phyloP scores from a whole-genome alignment of 2,113 vertebrate genomes.

The Tauraco erythrolophus region DNA sequence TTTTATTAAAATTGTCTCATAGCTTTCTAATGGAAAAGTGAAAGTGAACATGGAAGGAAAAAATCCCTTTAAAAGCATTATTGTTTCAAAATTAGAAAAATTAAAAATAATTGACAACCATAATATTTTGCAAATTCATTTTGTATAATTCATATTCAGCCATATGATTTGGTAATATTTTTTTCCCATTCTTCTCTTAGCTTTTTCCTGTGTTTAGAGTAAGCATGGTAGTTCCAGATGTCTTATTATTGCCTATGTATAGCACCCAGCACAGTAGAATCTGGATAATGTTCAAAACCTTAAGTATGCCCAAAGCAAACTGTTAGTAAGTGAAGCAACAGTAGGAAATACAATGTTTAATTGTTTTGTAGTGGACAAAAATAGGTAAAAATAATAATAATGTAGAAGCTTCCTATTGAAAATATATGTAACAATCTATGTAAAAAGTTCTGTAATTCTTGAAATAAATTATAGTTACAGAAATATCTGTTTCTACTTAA shows the following conservation, averaged over 20 bases:
- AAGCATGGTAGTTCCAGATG: not conserved
- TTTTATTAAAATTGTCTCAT: not conserved
- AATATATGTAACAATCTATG: not conserved
- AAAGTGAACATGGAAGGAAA: not conserved
- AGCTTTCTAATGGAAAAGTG: not conserved
- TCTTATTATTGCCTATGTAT: not conserved
- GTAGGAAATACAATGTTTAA: not conserved
- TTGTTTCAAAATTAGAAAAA: not conserved
- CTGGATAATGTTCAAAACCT: not conserved
- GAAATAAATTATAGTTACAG: not conserved
- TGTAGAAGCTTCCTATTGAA: not conserved
- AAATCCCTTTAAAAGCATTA: not conserved
- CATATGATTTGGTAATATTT: not conserved
- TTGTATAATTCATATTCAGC: not conserved
- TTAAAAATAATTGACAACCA: not conserved
- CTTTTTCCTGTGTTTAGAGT: not conserved
- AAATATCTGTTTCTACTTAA: not conserved
- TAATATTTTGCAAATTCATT: not conserved
- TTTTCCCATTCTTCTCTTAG: not conserved
- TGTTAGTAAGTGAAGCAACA: not conserved
- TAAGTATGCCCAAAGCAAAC: not conserved
- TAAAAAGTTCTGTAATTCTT: not conserved
- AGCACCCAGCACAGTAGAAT: not conserved
- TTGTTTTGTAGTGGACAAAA: not conserved
- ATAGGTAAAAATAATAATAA: not conserved